Evolutionary conservation across 1,140 invertebrate genomes (phyloP).

Genomic region (Colletes gigas): DNA sequence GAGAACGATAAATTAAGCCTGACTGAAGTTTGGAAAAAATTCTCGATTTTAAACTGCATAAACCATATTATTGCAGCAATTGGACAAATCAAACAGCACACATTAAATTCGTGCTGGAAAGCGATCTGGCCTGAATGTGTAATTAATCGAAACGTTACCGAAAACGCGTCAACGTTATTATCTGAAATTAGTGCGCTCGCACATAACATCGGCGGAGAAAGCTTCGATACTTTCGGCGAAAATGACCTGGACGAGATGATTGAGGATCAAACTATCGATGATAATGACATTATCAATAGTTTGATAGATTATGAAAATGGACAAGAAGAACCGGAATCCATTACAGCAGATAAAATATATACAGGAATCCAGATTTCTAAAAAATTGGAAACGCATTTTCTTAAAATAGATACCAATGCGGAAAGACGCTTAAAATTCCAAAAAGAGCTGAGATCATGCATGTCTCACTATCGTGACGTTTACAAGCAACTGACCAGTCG

Average conservation of each 20-base stretch:
- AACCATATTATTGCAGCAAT: constrained; percentile 41
- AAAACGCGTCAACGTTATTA: constrained; percentile 31
- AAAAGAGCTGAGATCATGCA: too few relatives aligned
- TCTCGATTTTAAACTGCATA: constrained; percentile 45
- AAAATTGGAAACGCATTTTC: too few relatives aligned
- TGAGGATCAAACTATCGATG: constrained; percentile 25
- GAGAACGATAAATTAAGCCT: too few relatives aligned
- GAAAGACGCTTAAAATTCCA: too few relatives aligned
- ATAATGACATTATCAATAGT: constrained; percentile 39
- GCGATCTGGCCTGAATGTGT: constrained; percentile 41
- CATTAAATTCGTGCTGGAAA: constrained; percentile 42
- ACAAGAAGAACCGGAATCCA: too few relatives aligned
- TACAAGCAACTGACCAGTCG: too few relatives aligned
- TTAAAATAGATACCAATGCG: too few relatives aligned
- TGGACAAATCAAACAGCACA: constrained; percentile 38
- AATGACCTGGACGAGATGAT: constrained; percentile 21
- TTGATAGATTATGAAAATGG: neutral
- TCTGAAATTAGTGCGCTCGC: constrained; percentile 37
- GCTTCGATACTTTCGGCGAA: constrained; percentile 23
- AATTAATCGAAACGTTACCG: constrained; percentile 29
- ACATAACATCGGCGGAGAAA: constrained; percentile 30
- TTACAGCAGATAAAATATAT: too few relatives aligned
- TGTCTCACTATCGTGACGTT: too few relatives aligned
- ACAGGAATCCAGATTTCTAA: too few relatives aligned
- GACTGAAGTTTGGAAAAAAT: too few relatives aligned